Base-by-base conservation (phyloP, 2,797 vertebrate species). In the Siniperca obscura region DNA sequence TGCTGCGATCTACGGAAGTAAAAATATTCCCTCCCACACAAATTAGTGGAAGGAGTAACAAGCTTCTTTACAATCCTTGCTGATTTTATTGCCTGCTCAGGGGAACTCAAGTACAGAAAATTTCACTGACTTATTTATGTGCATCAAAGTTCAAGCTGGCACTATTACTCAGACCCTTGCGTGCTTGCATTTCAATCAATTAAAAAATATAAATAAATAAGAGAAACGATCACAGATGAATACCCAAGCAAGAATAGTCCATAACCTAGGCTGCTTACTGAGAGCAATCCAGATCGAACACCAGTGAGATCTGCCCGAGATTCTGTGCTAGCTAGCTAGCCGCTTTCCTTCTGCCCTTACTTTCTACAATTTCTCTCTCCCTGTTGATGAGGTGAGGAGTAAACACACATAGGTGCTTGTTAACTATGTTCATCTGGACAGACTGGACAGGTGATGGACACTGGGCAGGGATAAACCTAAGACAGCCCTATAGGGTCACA, bases 351-450 rank as follows among this genome's bases (percentile, higher is more conserved):
- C 65, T 56, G 5, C 44, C 48, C 52, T 70, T 67, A 38, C 50
- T 75, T 74, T 78, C 27, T 7, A 38, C 62, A 59, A 21, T 44
- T 61, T 42, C 64, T 50, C 53, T 34, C 42, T 40, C 5, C 22
- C 16, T 48, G 79, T 17, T 82, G 83, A 83, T 70, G 82, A 85
- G 70, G 70, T 72, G 65, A 76, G 56, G 50, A 38, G 71, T 53
- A 70, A 75, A 82, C 86, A 87, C 83, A 86, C 82, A 30, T 30
- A 81, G 85, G 85, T 86, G 86, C 87, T 91, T 90, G 90, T 92
- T 91, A 90, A 34, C 74, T 27, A 4, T 46, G 70, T 48, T 81
- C 50, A 66, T 80, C 66, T 1, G 14, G 72, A 88, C 75, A 59
- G 76, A 61, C 62, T 5, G 34, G 83, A 87, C 86, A 81, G 83